Percentiles rank a stretch among this genome's conserved stretches.
phyloP scores from a whole-genome alignment of 1,140 invertebrate species.

The Dendrolimus punctatus region DNA sequence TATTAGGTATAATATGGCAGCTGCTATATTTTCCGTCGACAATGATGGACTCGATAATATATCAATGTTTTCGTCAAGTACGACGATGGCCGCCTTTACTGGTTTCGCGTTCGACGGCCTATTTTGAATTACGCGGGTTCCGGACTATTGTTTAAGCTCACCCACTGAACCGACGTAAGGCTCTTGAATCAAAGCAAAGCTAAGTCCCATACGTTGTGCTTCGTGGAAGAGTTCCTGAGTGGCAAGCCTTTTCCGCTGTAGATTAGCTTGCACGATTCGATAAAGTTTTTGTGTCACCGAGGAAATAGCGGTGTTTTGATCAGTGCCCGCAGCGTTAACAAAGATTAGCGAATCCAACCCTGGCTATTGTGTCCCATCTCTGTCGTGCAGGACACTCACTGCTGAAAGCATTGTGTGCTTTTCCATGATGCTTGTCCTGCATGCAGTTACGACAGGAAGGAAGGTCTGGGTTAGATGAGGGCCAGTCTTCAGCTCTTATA shows the following conservation, averaged over 20 bases:
- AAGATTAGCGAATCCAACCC: constrained; percentile 3
- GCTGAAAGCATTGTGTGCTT: constrained; percentile 7
- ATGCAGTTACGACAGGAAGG: constrained; percentile 9
- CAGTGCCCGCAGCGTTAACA: constrained; percentile 2
- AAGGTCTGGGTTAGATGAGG: no score
- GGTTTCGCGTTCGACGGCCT: constrained; percentile 1
- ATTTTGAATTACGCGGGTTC: background rate
- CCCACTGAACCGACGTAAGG: background rate
- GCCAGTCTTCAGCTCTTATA: no score
- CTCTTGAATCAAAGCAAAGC: background rate
- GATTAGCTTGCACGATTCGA: background rate
- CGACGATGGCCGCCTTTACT: background rate
- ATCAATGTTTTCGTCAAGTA: background rate
- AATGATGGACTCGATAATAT: background rate
- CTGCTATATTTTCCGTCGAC: background rate
- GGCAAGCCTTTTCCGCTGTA: background rate
- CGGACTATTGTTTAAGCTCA: background rate
- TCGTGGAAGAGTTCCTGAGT: background rate
- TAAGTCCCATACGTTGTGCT: background rate
- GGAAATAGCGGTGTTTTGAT: background rate
- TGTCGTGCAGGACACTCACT: constrained; percentile 3
- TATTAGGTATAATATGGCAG: background rate
- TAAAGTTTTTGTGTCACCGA: no score
- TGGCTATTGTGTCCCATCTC: constrained; percentile 5
- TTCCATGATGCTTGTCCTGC: background rate